Evolutionary conservation across 2,113 vertebrate species (phyloP).

Genomic region (Etheostoma cragini): DNA sequence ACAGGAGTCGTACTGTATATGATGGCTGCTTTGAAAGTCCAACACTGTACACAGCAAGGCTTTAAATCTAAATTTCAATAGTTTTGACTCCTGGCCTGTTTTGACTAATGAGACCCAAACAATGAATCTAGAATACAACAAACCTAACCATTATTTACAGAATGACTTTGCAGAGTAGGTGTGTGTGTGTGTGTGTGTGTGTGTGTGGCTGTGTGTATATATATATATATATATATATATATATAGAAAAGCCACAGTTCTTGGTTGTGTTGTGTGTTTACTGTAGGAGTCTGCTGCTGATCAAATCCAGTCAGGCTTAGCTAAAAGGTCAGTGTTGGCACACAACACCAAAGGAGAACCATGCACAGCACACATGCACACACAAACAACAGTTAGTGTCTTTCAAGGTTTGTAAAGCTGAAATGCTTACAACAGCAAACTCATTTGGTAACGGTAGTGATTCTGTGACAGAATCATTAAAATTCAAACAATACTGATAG

Average conservation of each 20-base stretch:
- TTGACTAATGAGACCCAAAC: conserved; percentile 38
- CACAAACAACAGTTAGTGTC: background rate
- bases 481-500: no score
- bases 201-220: background rate
- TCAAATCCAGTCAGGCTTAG: conserved; percentile 32
- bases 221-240: background rate
- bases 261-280: conserved; percentile 13
- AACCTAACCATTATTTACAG: conserved; percentile 42
- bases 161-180: conserved; percentile 10
- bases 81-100: conserved; percentile 39
- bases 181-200: background rate
- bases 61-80: conserved; percentile 35
- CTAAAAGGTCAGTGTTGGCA: conserved; percentile 26
- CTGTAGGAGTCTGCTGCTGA: conserved; percentile 27
- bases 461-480: background rate
- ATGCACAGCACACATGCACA: background rate
- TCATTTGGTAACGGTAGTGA: background rate
- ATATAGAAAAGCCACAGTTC: background rate
- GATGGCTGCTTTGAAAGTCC: conserved; percentile 23
- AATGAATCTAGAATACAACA: conserved; percentile 28
- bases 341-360: conserved; percentile 9
- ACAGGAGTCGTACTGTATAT: background rate
- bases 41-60: background rate
- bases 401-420: background rate
- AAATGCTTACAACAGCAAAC: conserved; percentile 17